Conservation (phyloP, 2,113 vertebrate genomes). For the Odocoileus virginianus region DNA sequence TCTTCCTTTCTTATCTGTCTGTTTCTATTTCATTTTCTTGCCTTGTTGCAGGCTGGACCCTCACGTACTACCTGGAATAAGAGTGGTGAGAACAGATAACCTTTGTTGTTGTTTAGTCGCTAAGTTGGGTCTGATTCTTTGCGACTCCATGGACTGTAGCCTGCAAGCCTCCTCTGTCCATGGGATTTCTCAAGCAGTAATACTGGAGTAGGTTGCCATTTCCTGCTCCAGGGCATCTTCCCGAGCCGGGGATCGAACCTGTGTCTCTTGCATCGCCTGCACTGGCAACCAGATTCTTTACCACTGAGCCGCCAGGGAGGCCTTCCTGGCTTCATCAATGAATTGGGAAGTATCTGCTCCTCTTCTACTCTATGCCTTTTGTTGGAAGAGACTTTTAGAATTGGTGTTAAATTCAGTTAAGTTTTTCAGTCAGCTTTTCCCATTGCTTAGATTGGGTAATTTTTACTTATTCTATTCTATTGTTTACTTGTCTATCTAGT, state of each 20-base stretch:
- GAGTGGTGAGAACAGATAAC: not conserved
- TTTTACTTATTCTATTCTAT: not conserved
- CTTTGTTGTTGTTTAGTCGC: not conserved
- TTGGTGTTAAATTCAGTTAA: not conserved
- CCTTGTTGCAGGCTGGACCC: not conserved
- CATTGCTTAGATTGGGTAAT: not conserved
- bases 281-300: not conserved
- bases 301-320: not conserved
- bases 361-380: not conserved
- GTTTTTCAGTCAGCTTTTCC: not conserved
- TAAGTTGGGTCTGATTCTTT: not conserved
- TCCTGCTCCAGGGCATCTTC: not conserved
- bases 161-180: not conserved
- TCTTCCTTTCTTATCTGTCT: not conserved
- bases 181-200: not conserved
- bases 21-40: not conserved
- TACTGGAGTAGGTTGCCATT: not conserved
- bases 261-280: not conserved
- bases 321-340: not conserved
- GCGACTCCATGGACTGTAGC: not conserved
- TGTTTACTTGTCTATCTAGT: not conserved
- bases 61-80: not conserved
- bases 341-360: not conserved
- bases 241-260: not conserved
- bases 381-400: not conserved